A percentile compares a stretch with the other conserved stretches of the same genome.
phyloP scores from a whole-genome alignment of 2,113 vertebrate genomes.

The Oplegnathus fasciatus region DNA sequence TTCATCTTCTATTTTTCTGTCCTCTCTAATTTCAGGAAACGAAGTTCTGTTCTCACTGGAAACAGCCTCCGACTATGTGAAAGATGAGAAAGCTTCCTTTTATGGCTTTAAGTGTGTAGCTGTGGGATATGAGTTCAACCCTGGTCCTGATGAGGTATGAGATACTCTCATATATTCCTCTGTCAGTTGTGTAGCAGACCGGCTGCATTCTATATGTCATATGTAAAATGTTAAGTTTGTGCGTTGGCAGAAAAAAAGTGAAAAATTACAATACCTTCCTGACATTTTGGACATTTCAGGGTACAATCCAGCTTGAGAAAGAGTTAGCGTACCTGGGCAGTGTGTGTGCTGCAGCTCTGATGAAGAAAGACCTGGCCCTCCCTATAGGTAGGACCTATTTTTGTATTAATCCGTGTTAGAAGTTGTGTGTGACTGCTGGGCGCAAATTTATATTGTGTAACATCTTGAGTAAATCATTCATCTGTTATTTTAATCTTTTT shows the following conservation, averaged over 20 bases:
- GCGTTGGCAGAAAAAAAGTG: not conserved
- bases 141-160: constrained; percentile 94
- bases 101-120: constrained; percentile 98
- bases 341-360: constrained; percentile 96
- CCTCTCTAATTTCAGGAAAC: constrained; percentile 87
- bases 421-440: not conserved
- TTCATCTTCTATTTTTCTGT: constrained; percentile 9
- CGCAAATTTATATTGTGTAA: not conserved
- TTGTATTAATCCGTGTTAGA: not conserved
- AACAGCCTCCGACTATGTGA: constrained; percentile 98
- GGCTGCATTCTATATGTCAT: not conserved
- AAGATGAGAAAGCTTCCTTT: constrained; percentile 98
- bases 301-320: constrained; percentile 97
- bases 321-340: constrained; percentile 96
- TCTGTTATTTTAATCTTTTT: not conserved
- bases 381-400: constrained; percentile 88
- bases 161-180: not conserved
- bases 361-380: constrained; percentile 98
- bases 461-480: not conserved
- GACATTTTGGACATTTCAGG: constrained; percentile 83
- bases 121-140: constrained; percentile 98
- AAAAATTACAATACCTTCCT: constrained; percentile 2
- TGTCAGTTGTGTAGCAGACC: not conserved
- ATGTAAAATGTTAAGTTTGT: not conserved
- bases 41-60: constrained; percentile 97